Evolutionary conservation across 2,113 vertebrate species (phyloP), one percentile per base, ranked within the genome.

Genomic region (Lampris megalopsis): DNA sequence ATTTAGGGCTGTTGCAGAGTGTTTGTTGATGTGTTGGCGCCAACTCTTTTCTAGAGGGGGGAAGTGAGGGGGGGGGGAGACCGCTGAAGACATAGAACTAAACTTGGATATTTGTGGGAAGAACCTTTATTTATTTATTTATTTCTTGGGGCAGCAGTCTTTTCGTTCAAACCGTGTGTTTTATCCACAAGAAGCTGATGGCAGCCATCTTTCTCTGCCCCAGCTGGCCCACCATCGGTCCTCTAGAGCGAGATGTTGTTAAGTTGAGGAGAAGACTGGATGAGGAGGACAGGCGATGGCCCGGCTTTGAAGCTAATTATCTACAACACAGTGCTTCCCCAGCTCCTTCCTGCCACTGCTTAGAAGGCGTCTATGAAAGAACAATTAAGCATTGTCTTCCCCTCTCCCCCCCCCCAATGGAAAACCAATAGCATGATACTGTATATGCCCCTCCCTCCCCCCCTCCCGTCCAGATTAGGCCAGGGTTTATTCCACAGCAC

Each of bases 261-360:
- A 54, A 68, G 38, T 48, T 58, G 3, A 59, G 54, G 11, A 49
- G 11, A 60, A 36, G 45, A 42, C 45, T 65, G 45, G 48, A 41
- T 11, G n/a, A 24, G 35, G 56, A 37, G 24, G 8, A n/a, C 35
- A 59, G 41, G 49, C 37, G 3, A 35, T 6, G 42, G 36, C 62
- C 77, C 73, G 56, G 50, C 84, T 75, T 61, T 36, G 65, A 4
- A 56, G 59, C 41, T 68, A 71, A 83, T 80, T 63, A 82, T 63
- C 49, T 59, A 38, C 60, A 67, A 67, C 64, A 36, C 63, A 0
- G 38, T 40, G 11, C 75, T 35, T 42, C 49, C 69, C 61, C 10
- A 58, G 43, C 53, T 52, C 76, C 61, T 10, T 42, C 66, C 64
- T 53, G 74, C 35, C 7, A 6, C 59, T 8, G 43, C 63, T 71